Evolutionary conservation across 2,113 vertebrate genomes (phyloP).

Genomic region (Lophochroa leadbeateri): DNA sequence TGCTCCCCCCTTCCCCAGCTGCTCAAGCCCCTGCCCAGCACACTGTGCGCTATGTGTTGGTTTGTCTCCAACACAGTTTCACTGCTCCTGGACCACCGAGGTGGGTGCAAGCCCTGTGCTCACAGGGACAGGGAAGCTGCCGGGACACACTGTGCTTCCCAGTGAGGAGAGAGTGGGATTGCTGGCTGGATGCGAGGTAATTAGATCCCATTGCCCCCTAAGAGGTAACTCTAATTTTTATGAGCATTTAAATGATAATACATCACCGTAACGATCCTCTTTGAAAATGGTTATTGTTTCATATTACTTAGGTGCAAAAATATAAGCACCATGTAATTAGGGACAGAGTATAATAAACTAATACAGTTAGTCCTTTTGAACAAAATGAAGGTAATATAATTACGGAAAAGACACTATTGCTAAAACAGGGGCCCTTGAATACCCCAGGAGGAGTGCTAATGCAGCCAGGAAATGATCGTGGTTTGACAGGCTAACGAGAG

Average conservation of each 20-base stretch:
- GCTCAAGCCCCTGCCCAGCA: neutral
- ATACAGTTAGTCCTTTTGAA: conserved; percentile 78
- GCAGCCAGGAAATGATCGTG: conserved; percentile 74
- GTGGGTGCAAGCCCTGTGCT: neutral
- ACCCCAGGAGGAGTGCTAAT: conserved; percentile 81
- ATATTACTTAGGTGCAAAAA: conserved; percentile 83
- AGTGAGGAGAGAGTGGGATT: conserved; percentile 11
- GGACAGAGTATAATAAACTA: conserved; percentile 81
- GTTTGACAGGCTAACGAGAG: conserved; percentile 87
- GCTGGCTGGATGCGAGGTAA: conserved; percentile 63
- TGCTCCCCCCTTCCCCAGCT: neutral
- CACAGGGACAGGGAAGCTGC: neutral
- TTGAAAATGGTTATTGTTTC: conserved; percentile 83
- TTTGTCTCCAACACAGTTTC: neutral
- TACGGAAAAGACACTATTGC: conserved; percentile 79
- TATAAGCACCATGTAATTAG: conserved; percentile 82
- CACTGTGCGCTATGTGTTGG: fast-evolving
- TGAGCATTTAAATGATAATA: conserved; percentile 80
- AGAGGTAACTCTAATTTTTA: conserved; percentile 83
- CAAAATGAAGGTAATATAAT: conserved; percentile 85
- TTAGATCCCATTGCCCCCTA: conserved; percentile 75
- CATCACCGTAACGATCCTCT: conserved; percentile 78
- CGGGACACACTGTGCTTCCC: neutral
- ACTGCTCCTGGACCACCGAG: neutral
- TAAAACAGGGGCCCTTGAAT: conserved; percentile 80